Percentiles rank a stretch among this genome's conserved stretches.
phyloP scores from a whole-genome alignment of 1,140 invertebrate genomes.

The Tetragnatha versicolor region DNA sequence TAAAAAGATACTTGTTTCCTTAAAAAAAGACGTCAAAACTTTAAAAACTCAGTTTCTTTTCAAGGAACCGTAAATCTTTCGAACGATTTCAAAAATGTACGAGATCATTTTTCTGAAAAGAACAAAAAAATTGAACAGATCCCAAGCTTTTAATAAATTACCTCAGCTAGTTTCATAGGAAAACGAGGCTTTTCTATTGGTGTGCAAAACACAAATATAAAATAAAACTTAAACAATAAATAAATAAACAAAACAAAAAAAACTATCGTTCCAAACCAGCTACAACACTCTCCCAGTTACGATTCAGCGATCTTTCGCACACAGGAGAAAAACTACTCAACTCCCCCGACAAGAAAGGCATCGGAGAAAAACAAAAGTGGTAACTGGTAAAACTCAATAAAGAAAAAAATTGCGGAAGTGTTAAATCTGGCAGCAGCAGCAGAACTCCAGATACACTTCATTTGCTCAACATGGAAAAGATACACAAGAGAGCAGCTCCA shows the following conservation, averaged over 20 bases:
- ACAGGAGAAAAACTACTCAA: constrained; percentile 6
- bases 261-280: background rate
- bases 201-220: background rate
- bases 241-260: background rate
- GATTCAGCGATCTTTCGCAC: constrained; percentile 2
- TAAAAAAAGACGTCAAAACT: too few species aligned
- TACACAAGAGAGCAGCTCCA: constrained; percentile 24
- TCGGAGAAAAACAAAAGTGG: too few species aligned
- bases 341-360: background rate
- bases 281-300: background rate
- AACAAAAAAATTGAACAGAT: too few species aligned
- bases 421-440: constrained; percentile 37
- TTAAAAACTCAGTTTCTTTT: too few species aligned
- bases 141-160: too few species aligned
- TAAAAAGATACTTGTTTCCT: too few species aligned
- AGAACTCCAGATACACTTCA: constrained; percentile 49
- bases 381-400: background rate
- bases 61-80: too few species aligned
- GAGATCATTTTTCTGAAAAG: too few species aligned
- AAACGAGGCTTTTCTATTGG: too few species aligned
- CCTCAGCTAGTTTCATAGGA: too few species aligned
- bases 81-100: too few species aligned
- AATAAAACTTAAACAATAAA: background rate
- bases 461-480: constrained; percentile 28
- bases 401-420: constrained; percentile 46